Base-by-base conservation (phyloP, 2,888 invertebrate species). In the Atrina japonica region DNA sequence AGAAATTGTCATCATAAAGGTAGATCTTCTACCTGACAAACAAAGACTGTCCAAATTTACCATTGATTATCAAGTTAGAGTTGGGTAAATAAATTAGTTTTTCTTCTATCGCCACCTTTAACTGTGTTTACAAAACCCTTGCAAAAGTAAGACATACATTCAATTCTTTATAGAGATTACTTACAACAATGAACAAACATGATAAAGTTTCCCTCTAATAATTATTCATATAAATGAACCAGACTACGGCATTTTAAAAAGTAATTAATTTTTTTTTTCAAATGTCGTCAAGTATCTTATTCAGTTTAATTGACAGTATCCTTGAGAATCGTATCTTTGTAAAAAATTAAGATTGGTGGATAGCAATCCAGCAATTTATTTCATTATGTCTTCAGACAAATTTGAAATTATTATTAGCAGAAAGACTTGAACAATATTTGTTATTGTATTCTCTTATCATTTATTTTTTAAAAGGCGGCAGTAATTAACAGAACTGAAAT, bases 111-210 rank as follows among this genome's bases (percentile, higher is more conserved):
- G 29, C 56, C 30, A 43, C 18, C 41, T 63, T 49, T 61, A 61
- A 61, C 47, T 55, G 47, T 68, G 68, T 68, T 61, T 68, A 61
- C 68, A 40, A 61, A 61, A 68, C 61, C 52, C 43, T 63, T 55
- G 52, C 45, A 60, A 68, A 61, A 61, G 52, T 61, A 61, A 61
- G 59, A 50, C 53, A 53, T 27, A 16, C 61, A 68, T 61, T 68
- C 68, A 68, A 47, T 55, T 53, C 61, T 47, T 23, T 55, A 55
- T 55, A 41, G 55, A 68, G 55, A 68, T 60, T 61, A 45, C 55
- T 40, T 40, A 40, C 61, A n/a, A 61, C 45, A 63, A 45, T 53
- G 55, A 68, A 55, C 30, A 61, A 61, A 53, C 55, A 61, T 47
- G 61, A 55, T 40, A 29, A 63, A 53, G 29, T 61, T 68, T 68